Conservation (phyloP, 2,113 vertebrate genomes). For the Tychaedon coryphoeus region DNA sequence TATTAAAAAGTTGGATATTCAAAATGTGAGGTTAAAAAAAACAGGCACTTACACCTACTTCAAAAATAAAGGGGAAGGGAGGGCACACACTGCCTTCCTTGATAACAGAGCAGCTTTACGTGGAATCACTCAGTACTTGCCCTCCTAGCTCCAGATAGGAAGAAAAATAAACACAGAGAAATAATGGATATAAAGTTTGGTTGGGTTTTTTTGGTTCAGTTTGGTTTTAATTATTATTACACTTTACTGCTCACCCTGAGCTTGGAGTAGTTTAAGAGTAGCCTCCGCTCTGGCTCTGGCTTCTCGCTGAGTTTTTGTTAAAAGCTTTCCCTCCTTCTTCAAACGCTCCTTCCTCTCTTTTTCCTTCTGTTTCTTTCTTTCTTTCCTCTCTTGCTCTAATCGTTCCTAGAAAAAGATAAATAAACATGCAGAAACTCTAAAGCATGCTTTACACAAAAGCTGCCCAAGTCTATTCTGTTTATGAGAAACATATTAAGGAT, state of each 20-base stretch:
- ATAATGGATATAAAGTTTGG: neutral
- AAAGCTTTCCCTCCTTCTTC: conserved; percentile 95
- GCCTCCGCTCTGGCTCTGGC: conserved; percentile 88
- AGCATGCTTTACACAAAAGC: neutral
- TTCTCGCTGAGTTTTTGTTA: conserved; percentile 92
- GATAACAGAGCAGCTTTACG: neutral
- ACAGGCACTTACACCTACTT: neutral
- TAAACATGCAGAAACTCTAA: neutral
- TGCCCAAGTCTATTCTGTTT: neutral
- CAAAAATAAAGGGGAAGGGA: accelerated
- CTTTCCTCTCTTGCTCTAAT: conserved; percentile 91
- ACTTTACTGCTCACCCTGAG: conserved; percentile 82
- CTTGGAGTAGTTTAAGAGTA: conserved; percentile 90
- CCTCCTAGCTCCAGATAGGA: neutral
- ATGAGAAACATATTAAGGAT: neutral
- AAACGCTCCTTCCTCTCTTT: conserved; percentile 96
- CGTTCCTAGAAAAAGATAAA: conserved; percentile 80
- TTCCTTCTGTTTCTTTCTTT: conserved; percentile 97
- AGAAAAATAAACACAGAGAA: neutral
- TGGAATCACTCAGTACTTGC: neutral
- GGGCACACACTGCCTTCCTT: neutral
- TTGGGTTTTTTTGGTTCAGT: neutral
- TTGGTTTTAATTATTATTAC: neutral
- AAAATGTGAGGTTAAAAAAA: neutral
- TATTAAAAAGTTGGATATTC: neutral